phyloP scores from a whole-genome alignment of 1,140 invertebrate genomes.

The Drosophila lini region DNA sequence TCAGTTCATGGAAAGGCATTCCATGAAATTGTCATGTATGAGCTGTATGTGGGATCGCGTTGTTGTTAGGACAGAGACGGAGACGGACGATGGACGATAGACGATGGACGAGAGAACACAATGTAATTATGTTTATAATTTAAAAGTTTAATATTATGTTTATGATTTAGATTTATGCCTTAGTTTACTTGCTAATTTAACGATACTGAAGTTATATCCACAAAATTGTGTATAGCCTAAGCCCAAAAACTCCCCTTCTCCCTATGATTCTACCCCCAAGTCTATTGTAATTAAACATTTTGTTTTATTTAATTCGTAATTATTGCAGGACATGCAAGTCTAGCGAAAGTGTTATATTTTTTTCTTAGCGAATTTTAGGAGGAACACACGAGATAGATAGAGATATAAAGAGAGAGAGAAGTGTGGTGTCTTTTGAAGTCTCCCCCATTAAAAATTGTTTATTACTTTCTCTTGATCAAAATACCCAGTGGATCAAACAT shows the following conservation, averaged over 20 bases:
- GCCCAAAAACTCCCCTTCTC: not conserved
- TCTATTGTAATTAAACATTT: constrained; percentile 39
- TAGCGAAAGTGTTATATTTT: constrained; percentile 33
- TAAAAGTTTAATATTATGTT: constrained; percentile 77
- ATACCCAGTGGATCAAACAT: not conserved
- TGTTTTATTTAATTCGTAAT: constrained; percentile 40
- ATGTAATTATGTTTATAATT: constrained; percentile 82
- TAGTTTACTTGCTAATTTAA: constrained; percentile 75
- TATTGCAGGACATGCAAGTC: constrained; percentile 9
- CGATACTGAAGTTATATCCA: constrained; percentile 50
- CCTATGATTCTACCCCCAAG: not conserved
- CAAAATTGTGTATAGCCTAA: constrained; percentile 36
- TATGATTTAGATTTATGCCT: constrained; percentile 65
- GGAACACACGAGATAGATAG: constrained; percentile 6
- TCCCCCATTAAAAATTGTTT: constrained; percentile 11
- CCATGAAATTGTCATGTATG: constrained; percentile 6
- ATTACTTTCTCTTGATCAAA: constrained; percentile 24
- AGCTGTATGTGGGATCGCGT: constrained; percentile 20
- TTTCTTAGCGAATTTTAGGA: constrained; percentile 39
- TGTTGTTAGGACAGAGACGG: constrained; percentile 32
- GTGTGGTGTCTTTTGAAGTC: constrained; percentile 1
- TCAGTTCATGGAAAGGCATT: constrained; percentile 3
- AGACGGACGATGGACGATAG: constrained; percentile 1
- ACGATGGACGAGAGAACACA: constrained; percentile 39
- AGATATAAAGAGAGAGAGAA: not conserved